Base-by-base conservation (phyloP, 2,888 invertebrate species). In the Tillus elongatus region DNA sequence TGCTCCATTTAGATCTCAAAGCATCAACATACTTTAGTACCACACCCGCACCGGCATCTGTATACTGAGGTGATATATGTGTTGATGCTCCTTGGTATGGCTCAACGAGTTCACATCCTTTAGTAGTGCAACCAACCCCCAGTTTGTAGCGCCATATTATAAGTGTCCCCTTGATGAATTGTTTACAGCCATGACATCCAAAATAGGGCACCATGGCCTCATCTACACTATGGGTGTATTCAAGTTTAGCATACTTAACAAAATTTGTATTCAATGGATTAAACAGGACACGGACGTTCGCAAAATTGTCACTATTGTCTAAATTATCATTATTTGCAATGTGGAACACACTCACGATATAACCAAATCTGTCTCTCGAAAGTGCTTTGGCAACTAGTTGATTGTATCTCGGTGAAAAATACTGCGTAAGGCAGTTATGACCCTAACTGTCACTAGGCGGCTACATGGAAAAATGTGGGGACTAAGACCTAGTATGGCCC, bases 151-250 rank as follows among this genome's bases (percentile, higher is more conserved):
- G 43, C 35, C 35, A 54, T 30, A 53, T 35, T 12, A 56, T 52
- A 8, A 54, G 53, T 35, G 54, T 54, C 2, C 49, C 49, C 9
- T 37, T 43, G 30, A 58, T 57, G 41, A 47, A 51, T 35, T 57
- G 54, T 30, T 55, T 54, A n/a, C n/a, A n/a, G n/a, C n/a, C n/a
- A n/a, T n/a, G n/a, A n/a, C n/a, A n/a, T n/a, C n/a, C n/a, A n/a
- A n/a, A n/a, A n/a, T n/a, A n/a, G n/a, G n/a, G n/a, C n/a, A n/a
- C n/a, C n/a, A n/a, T n/a, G n/a, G n/a, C n/a, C n/a, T n/a, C n/a
- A n/a, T n/a, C n/a, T n/a, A n/a, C n/a, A n/a, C n/a, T n/a, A n/a
- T n/a, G n/a, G n/a, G n/a, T n/a, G n/a, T n/a, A n/a, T n/a, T n/a
- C n/a, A n/a, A n/a, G n/a, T n/a, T n/a, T n/a, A n/a, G 49, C 42